Conservation (phyloP, 2,113 vertebrate genomes). For the Uropsilus gracilis region DNA sequence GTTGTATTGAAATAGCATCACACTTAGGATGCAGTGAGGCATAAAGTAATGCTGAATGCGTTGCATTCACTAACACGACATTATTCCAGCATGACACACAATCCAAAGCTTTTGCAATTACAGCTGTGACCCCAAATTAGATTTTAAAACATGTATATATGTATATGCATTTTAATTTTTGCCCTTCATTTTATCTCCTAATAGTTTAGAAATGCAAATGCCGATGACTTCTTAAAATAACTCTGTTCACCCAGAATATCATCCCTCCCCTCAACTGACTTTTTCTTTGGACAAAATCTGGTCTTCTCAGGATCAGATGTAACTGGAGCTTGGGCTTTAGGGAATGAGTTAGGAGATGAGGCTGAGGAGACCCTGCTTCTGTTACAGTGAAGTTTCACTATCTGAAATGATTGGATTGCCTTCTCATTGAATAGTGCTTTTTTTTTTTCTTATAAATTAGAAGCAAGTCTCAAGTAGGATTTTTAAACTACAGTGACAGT, state of each 20-base stretch:
- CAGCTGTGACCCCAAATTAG: slow-evolving; percentile 77
- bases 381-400: neutral
- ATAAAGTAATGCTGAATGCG: slow-evolving; percentile 68
- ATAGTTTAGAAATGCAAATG: slow-evolving; percentile 70
- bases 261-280: slow-evolving; percentile 55
- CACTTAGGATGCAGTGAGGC: slow-evolving; percentile 79
- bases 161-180: slow-evolving; percentile 66
- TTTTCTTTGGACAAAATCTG: slow-evolving; percentile 37
- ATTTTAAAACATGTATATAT: slow-evolving; percentile 72
- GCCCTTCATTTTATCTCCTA: slow-evolving; percentile 59
- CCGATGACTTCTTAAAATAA: slow-evolving; percentile 66
- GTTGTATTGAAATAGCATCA: slow-evolving; percentile 79
- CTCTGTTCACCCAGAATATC: slow-evolving; percentile 37
- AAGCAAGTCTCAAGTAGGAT: neutral
- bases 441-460: slow-evolving; percentile 49
- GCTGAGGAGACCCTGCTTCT: neutral
- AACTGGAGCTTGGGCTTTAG: neutral
- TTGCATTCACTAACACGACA: slow-evolving; percentile 68
- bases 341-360: neutral
- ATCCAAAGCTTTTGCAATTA: slow-evolving; percentile 73
- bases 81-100: slow-evolving; percentile 78
- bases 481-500: slow-evolving; percentile 32
- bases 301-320: neutral
- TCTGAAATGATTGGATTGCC: neutral
- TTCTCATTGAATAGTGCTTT: neutral